Percentiles rank a stretch among this genome's conserved stretches.
Evolutionary conservation across 2,113 vertebrate genomes (phyloP).

Genomic region (Larimichthys polyactis): DNA sequence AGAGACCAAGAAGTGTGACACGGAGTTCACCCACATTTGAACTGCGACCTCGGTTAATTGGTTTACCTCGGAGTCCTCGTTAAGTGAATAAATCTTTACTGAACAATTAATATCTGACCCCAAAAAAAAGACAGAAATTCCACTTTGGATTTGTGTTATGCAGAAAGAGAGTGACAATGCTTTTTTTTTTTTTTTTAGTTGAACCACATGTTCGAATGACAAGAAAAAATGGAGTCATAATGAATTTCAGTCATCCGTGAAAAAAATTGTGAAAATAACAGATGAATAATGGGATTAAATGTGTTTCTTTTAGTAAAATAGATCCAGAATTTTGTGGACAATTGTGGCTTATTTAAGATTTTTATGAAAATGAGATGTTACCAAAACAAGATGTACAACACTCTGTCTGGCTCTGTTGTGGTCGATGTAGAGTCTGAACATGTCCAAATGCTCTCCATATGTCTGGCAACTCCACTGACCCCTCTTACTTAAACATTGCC

Average conservation of each 20-base stretch:
- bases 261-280: constrained; percentile 22
- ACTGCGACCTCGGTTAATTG: constrained; percentile 36
- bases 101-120: constrained; percentile 26
- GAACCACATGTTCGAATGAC: constrained; percentile 18
- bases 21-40: constrained; percentile 37
- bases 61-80: constrained; percentile 11
- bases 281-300: constrained; percentile 24
- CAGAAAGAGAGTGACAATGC: not conserved
- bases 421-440: constrained; percentile 64
- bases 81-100: constrained; percentile 12
- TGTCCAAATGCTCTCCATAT: constrained; percentile 80
- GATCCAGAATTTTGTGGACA: constrained; percentile 39
- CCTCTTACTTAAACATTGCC: constrained; percentile 55
- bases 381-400: constrained; percentile 73
- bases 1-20: not conserved
- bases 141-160: constrained; percentile 24
- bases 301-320: constrained; percentile 51
- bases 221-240: constrained; percentile 9
- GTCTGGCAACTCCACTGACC: constrained; percentile 73
- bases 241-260: constrained; percentile 14
- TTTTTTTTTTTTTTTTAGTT: constrained; percentile 3
- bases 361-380: constrained; percentile 70
- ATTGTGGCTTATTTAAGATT: constrained; percentile 56
- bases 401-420: constrained; percentile 67
- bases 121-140: constrained; percentile 15